phyloP scores from a whole-genome alignment of 92 coral and sea anemone species.

The Micromussa lordhowensis region DNA sequence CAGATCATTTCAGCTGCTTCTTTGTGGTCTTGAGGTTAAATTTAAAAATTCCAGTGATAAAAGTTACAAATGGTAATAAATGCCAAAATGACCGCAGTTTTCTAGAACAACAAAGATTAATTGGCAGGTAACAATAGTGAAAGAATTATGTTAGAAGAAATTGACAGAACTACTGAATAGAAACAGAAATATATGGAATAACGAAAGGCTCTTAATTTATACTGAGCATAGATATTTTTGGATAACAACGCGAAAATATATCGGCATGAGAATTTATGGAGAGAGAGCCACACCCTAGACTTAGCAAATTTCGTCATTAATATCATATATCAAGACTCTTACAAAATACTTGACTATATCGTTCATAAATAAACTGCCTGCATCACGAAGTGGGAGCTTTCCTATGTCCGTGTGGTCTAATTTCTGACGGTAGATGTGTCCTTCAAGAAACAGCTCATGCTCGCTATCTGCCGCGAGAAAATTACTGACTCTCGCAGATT shows the following conservation, averaged over 20 bases:
- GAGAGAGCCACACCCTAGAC: neutral
- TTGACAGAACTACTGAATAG: neutral
- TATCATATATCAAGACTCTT: neutral
- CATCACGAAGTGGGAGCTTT: neutral
- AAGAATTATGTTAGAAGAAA: neutral
- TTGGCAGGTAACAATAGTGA: neutral
- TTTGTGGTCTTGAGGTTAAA: slow-evolving; percentile 41
- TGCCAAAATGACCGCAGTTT: slow-evolving; percentile 31
- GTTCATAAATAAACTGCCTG: slow-evolving; percentile 12
- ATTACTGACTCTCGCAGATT: neutral
- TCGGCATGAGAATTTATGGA: neutral
- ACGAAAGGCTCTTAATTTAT: neutral
- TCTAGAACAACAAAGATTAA: slow-evolving; percentile 13
- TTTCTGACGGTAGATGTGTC: neutral
- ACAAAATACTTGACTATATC: neutral
- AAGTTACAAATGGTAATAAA: slow-evolving; percentile 31
- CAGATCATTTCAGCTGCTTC: slow-evolving; percentile 44
- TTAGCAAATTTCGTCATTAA: neutral
- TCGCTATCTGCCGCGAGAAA: neutral
- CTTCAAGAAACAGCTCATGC: too few species aligned
- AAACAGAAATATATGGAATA: neutral
- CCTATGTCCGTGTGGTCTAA: neutral
- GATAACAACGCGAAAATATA: neutral
- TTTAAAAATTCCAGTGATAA: slow-evolving; percentile 33
- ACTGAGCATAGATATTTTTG: neutral